A percentile compares a stretch with the other conserved stretches of the same genome.
phyloP scores from a whole-genome alignment of 2,113 vertebrate genomes.

The Aleadryas rufinucha region DNA sequence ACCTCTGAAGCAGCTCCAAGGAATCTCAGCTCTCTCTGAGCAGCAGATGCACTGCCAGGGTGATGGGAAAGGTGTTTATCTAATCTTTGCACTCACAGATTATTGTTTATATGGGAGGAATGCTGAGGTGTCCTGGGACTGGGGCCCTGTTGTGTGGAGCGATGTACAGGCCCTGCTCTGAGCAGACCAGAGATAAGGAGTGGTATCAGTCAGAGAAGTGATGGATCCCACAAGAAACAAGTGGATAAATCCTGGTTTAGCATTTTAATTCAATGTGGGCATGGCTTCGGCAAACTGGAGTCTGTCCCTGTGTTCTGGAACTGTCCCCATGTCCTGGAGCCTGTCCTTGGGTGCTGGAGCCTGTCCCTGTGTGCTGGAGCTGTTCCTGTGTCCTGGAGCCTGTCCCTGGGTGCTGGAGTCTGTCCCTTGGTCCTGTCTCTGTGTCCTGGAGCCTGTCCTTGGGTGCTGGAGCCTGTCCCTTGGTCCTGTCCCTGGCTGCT shows the following conservation, averaged over 20 bases:
- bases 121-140: not conserved
- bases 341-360: not conserved
- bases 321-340: not conserved
- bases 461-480: not conserved
- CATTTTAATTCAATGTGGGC: not conserved
- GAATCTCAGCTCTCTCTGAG: not conserved
- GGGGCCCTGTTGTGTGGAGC: not conserved
- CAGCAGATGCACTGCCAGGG: not conserved
- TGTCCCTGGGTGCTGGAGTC: not conserved
- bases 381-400: not conserved
- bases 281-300: not conserved
- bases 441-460: not conserved
- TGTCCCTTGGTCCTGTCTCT: too few relatives aligned
- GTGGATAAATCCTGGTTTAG: not conserved
- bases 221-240: not conserved
- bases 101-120: not conserved
- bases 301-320: not conserved
- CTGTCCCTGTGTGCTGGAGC: not conserved
- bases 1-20: not conserved
- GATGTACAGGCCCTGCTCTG: not conserved
- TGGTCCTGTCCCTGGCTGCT: not conserved
- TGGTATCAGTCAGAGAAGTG: fast-evolving
- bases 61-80: not conserved
- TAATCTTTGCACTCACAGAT: not conserved
- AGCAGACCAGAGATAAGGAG: not conserved